A percentile compares a stretch with the other conserved stretches of the same genome.
Evolutionary conservation across 2,797 vertebrate genomes (phyloP).

Genomic region (Melanotaenia pygmaea): DNA sequence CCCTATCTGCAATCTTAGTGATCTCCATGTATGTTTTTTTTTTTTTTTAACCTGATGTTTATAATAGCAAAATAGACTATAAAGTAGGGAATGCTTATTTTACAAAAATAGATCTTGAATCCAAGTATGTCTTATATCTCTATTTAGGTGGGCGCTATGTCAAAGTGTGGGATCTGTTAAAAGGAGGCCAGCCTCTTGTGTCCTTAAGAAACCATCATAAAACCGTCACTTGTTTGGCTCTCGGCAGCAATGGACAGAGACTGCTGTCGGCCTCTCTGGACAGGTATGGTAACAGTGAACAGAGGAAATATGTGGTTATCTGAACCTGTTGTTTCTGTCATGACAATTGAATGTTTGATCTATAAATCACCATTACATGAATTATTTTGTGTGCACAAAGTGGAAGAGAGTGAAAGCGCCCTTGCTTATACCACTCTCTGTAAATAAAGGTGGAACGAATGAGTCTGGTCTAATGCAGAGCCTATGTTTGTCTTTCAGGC

Average conservation of each 20-base stretch:
- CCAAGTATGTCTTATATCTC: conserved; percentile 1
- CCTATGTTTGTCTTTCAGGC: conserved; percentile 80
- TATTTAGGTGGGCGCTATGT: conserved; percentile 91
- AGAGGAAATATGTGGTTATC: background rate
- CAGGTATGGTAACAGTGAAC: conserved; percentile 80
- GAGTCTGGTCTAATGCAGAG: conserved; percentile 12
- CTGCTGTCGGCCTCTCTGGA: conserved; percentile 94
- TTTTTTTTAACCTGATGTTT: background rate
- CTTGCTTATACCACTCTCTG: background rate
- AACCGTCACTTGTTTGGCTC: conserved; percentile 92
- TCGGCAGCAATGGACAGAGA: conserved; percentile 91
- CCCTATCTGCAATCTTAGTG: background rate
- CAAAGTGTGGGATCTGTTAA: conserved; percentile 96
- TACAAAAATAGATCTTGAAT: too few relatives aligned
- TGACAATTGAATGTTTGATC: background rate
- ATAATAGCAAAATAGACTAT: too few relatives aligned
- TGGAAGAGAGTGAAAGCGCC: background rate
- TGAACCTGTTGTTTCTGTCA: background rate
- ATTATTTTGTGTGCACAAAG: background rate
- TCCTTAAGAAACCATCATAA: conserved; percentile 98
- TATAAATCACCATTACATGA: background rate
- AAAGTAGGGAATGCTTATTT: too few relatives aligned
- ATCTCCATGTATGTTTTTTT: background rate
- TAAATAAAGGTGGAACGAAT: conserved; percentile 10
- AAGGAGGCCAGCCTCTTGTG: conserved; percentile 92